Evolutionary conservation across 2,113 vertebrate species (phyloP).

Genomic region (Hemichromis elongatus): DNA sequence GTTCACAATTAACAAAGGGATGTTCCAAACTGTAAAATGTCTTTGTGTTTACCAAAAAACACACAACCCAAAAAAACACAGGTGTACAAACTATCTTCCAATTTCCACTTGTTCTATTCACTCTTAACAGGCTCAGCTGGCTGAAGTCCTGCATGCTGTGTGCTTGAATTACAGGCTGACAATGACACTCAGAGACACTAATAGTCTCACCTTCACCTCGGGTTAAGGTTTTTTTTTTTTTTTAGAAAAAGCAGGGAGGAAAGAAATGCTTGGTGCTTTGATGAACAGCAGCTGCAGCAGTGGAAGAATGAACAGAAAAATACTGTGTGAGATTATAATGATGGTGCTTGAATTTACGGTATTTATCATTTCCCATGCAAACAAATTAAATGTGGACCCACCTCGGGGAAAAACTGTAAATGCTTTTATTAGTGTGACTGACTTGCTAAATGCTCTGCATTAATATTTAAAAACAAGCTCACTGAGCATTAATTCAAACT

Average conservation of each 20-base stretch:
- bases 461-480: neutral
- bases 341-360: neutral
- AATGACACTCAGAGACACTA: neutral
- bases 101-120: conserved; percentile 24
- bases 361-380: neutral
- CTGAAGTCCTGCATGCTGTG: neutral
- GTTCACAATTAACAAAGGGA: neutral
- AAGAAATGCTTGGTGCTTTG: neutral
- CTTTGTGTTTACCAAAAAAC: neutral
- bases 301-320: conserved; percentile 2
- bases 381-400: neutral
- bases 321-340: neutral
- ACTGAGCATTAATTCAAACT: neutral
- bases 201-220: conserved; percentile 31
- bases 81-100: conserved; percentile 16
- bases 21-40: neutral
- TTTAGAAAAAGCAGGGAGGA: neutral
- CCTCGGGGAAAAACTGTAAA: neutral
- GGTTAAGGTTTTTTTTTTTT: neutral
- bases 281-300: neutral
- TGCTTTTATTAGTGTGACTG: neutral
- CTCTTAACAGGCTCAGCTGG: conserved; percentile 24
- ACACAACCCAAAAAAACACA: neutral
- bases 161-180: conserved; percentile 16
- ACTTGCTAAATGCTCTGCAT: fast-evolving